A percentile compares a stretch with the other conserved stretches of the same genome.
Evolutionary conservation across 2,888 invertebrate genomes (phyloP).

Genomic region (Andrena minutula): DNA sequence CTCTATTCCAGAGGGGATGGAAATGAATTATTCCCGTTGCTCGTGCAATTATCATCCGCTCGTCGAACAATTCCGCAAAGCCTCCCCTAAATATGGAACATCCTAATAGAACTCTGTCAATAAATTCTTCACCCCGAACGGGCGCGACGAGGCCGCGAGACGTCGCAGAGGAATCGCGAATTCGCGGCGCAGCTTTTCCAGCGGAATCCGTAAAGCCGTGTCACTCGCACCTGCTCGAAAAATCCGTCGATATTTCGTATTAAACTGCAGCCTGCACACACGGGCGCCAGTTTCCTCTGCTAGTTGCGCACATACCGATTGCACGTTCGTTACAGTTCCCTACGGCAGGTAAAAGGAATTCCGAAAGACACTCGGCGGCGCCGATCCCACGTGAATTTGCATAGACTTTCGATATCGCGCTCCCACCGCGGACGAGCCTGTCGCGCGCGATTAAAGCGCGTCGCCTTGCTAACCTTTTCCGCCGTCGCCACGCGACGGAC

Average conservation of each 20-base stretch:
- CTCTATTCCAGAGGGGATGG: not conserved
- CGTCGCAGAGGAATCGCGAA: slow-evolving; percentile 30
- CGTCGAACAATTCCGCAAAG: not conserved
- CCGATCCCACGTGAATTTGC: slow-evolving; percentile 75
- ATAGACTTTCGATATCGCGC: slow-evolving; percentile 71
- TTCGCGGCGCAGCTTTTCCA: slow-evolving; percentile 30
- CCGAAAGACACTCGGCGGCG: slow-evolving; percentile 56
- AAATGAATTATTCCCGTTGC: no score
- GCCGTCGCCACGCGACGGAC: slow-evolving; percentile 2
- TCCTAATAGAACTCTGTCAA: not conserved
- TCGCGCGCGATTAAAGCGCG: slow-evolving; percentile 55
- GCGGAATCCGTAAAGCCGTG: slow-evolving; percentile 65
- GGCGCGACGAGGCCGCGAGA: not conserved
- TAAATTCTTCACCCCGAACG: slow-evolving; percentile 21
- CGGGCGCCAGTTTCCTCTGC: not conserved
- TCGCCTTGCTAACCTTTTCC: slow-evolving; percentile 47
- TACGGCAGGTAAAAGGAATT: slow-evolving; percentile 53
- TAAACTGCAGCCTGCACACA: slow-evolving; percentile 36
- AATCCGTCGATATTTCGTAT: slow-evolving; percentile 74
- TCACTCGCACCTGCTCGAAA: slow-evolving; percentile 72
- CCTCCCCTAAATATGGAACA: not conserved
- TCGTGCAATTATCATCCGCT: no score
- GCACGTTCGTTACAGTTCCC: slow-evolving; percentile 5
- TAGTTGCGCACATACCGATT: slow-evolving; percentile 8
- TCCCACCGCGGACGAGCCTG: slow-evolving; percentile 46